Conservation (phyloP, 2,113 vertebrate species). For the Chauna torquata region DNA sequence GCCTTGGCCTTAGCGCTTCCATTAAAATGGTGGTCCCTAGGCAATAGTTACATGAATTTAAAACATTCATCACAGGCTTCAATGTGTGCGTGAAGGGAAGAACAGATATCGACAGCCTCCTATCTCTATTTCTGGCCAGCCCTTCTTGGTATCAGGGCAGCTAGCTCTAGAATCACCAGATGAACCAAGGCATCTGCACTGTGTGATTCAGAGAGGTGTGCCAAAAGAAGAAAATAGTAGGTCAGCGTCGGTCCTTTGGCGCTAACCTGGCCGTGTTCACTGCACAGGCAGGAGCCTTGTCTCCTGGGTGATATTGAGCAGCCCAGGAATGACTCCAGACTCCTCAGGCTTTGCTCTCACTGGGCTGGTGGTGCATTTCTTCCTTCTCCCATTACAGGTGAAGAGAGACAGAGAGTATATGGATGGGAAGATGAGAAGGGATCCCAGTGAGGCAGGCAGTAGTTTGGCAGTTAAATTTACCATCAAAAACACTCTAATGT, state of each 20-base stretch:
- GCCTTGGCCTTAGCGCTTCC: not conserved
- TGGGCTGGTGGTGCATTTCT: not conserved
- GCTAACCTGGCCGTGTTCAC: accelerated
- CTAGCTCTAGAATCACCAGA: not conserved
- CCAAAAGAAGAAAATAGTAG: slow-evolving; percentile 30
- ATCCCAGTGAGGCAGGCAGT: slow-evolving; percentile 7
- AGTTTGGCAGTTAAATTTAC: slow-evolving; percentile 55
- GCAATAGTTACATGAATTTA: not conserved
- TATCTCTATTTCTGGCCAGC: slow-evolving; percentile 5
- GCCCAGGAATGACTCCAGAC: not conserved
- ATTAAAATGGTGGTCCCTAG: not conserved
- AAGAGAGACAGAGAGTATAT: slow-evolving; percentile 5
- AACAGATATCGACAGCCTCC: not conserved
- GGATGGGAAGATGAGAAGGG: slow-evolving; percentile 14
- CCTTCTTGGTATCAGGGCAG: not conserved
- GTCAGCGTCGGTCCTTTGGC: not conserved
- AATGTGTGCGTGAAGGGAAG: not conserved
- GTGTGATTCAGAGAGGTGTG: not conserved
- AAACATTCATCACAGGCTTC: not conserved
- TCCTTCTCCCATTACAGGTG: slow-evolving; percentile 5
- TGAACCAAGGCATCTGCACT: not conserved
- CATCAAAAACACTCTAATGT: slow-evolving; percentile 22
- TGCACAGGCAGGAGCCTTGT: not conserved
- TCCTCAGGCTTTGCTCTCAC: not conserved
- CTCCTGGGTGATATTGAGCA: slow-evolving; percentile 41